Base-by-base conservation (phyloP, 1,140 invertebrate species). In the Calephelis virginiensis region DNA sequence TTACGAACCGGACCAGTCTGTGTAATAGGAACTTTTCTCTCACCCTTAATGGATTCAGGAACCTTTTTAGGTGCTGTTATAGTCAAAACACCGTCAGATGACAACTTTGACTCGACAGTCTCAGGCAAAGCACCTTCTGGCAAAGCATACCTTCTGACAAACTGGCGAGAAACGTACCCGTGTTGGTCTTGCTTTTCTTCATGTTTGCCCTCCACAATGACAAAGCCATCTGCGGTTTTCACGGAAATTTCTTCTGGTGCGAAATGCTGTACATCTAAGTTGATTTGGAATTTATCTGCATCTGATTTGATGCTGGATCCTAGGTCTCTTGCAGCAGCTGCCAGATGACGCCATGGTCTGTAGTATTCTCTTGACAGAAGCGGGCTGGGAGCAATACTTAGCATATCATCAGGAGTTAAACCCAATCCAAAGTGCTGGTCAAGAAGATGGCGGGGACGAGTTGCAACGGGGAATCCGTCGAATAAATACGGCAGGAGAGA, bases 401-500 rank as follows among this genome's bases (percentile, higher is more conserved):
- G 75, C 0, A 95, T 69, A 67, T 94, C 93, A 11, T 94, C 92
- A 9, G 83, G 84, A 13, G 90, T 85, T 7, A 94, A 66, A 0
- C 83, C 89, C 13, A 93, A 66, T 1, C 93, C 93, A 72, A 95
- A 95, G 72, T 94, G 86, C 77, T 94, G 92, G 71, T 94, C 93
- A 63, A 93, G 70, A 0, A 94, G 74, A 11, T 92, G 82, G 5
- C 91, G 89, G 3, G 93, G 92, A 48, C 82, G 82, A 43, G 40
- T 8, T 3, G 50, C 37, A 5, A 74, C 70, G 9, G 68, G 69
- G 38, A 71, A 77, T 50, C 83, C 80, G 50, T 86, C 81, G 47
- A 87, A 80, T 8, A 87, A 64, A 13, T 73, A 81, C 45, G 84
- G 84, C 46, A 83, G 61, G n/a, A 86, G 77, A 75, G 82, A 82